Evolutionary conservation across 2,113 vertebrate genomes (phyloP), one percentile per base, ranked within the genome.

Genomic region (Seriola dumerili): DNA sequence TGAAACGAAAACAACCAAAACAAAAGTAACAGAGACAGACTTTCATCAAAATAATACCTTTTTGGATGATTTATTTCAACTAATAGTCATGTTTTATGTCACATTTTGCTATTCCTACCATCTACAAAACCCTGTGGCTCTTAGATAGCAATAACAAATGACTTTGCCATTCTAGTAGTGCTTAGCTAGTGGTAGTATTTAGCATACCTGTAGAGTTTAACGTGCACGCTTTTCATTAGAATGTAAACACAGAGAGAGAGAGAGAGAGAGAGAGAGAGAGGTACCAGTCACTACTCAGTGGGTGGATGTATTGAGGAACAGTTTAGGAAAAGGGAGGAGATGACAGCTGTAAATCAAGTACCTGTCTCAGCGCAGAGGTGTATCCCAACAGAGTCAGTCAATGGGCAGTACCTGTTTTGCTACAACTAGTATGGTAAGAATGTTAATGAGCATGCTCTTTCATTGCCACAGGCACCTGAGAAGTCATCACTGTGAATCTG

Each of bases 381-480:
- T 6, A 21, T 19, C 55, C 23, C 32, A 4, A 19, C 6, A 8
- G 4, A 19, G 62, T 55, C 66, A 62, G 11, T 52, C 21, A 66
- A 40, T 2, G 29, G 13, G 42, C 36, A 1, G 23, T 63, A 65
- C 74, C 61, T 84, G 86, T 73, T 85, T 74, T 69, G 79, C 46
- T 62, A 11, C 66, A 72, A n/a, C 64, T n/a, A 63, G 46, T 85
- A 83, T 82, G 81, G 1, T 10, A 86, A 70, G 85, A 92, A 92
- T 91, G 86, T 67, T 82, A 88, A 91, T 78, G 13, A 66, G 44
- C 42, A 16, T n/a, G 38, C 12, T 78, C 44, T n/a, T 0, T 42
- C 64, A 70, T 78, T 1, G 65, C 83, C 72, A 1, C 34, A 29
- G 76, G 88, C 80, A 63, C 32, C 46, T 36, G 59, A 85, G 57